Conservation (phyloP, 1,140 invertebrate genomes). For the Drosophila obscura region DNA sequence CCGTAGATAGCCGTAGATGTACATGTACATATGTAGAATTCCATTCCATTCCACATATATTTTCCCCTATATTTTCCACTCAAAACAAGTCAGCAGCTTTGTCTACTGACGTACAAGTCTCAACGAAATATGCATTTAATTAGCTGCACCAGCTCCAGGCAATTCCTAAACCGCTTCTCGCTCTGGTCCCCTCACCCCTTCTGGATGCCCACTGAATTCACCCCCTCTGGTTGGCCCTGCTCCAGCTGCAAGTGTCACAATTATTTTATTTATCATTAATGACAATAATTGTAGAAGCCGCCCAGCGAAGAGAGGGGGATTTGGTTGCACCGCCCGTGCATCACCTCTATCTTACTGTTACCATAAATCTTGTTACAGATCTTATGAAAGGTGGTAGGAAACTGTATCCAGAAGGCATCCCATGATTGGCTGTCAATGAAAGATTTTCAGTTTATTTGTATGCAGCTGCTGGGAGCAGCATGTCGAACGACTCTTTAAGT, state of each 20-base stretch:
- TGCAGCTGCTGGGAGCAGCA: not conserved
- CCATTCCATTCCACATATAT: no score
- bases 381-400: constrained; percentile 5
- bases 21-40: no score
- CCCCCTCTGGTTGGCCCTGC: not conserved
- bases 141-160: constrained; percentile 18
- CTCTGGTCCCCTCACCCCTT: not conserved
- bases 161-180: constrained; percentile 35
- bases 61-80: constrained; percentile 33
- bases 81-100: constrained; percentile 27
- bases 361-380: no score
- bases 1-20: constrained; percentile 11
- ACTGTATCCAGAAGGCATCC: constrained; percentile 17
- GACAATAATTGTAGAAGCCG: constrained; percentile 8
- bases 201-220: no score
- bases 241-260: constrained; percentile 1
- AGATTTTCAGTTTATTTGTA: constrained; percentile 34
- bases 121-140: constrained; percentile 21
- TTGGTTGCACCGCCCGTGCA: no score
- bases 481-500: constrained; percentile 4
- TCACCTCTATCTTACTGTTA: no score
- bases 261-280: constrained; percentile 30
- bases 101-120: constrained; percentile 5
- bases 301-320: not conserved
- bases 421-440: constrained; percentile 13